phyloP scores from a whole-genome alignment of 2,797 vertebrate species.

The Paramormyrops hopkinsi region DNA sequence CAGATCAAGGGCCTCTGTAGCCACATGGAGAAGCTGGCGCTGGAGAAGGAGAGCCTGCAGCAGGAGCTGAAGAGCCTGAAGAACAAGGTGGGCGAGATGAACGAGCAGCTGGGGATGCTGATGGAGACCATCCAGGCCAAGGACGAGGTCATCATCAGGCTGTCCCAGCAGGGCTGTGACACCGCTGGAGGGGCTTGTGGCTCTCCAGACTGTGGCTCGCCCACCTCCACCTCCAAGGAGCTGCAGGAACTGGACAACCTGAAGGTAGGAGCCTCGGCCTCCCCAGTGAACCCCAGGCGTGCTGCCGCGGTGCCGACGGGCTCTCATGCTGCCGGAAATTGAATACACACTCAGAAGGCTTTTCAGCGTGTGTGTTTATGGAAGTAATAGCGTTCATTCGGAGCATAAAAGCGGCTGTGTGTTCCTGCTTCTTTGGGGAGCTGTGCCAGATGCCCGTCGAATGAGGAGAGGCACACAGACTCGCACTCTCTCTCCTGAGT shows the following conservation, averaged over 20 bases:
- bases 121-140: slow-evolving; percentile 98
- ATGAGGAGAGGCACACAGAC: background rate
- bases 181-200: slow-evolving; percentile 46
- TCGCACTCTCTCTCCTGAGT: background rate
- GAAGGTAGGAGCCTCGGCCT: slow-evolving; percentile 59
- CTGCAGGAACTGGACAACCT: slow-evolving; percentile 78
- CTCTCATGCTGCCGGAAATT: background rate
- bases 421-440: background rate
- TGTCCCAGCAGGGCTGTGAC: slow-evolving; percentile 67
- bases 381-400: background rate
- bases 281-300: background rate
- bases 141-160: slow-evolving; percentile 90
- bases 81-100: slow-evolving; percentile 80
- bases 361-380: background rate
- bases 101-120: slow-evolving; percentile 83
- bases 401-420: background rate
- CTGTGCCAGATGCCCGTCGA: background rate
- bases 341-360: background rate
- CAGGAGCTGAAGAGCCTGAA: slow-evolving; percentile 79
- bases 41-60: slow-evolving; percentile 82
- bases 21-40: slow-evolving; percentile 75
- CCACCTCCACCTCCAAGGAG: slow-evolving; percentile 50
- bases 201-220: slow-evolving; percentile 33
- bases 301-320: background rate
- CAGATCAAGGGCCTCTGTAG: slow-evolving; percentile 77